phyloP scores from a whole-genome alignment of 2,113 vertebrate species.

The Rhombomys opimus region DNA sequence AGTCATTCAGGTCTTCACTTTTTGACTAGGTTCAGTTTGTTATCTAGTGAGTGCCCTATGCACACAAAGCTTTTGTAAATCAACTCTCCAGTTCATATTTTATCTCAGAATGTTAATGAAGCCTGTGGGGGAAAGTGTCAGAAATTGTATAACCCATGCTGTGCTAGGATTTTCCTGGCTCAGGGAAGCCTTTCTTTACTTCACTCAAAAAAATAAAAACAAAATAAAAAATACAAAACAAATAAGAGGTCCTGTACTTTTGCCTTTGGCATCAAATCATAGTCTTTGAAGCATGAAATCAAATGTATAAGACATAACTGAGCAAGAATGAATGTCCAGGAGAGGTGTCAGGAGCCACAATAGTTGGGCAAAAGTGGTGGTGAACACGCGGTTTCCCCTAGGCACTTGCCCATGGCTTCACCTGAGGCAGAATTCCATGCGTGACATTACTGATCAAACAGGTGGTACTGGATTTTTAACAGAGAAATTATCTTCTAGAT shows the following conservation, averaged over 20 bases:
- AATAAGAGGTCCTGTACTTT: not conserved
- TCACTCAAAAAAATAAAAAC: not conserved
- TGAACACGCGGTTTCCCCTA: not conserved
- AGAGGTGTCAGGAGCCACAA: not conserved
- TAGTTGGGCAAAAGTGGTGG: accelerated
- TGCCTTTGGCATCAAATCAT: not conserved
- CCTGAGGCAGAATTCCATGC: not conserved
- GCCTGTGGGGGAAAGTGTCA: not conserved
- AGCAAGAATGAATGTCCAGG: not conserved
- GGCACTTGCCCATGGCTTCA: not conserved
- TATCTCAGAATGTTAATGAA: not conserved
- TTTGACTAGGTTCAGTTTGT: not conserved
- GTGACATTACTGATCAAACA: not conserved
- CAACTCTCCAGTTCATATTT: not conserved
- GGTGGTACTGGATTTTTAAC: not conserved
- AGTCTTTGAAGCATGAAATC: not conserved
- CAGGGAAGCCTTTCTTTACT: not conserved
- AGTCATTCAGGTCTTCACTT: not conserved
- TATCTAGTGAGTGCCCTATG: not conserved
- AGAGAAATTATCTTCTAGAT: not conserved
- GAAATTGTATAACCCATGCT: accelerated
- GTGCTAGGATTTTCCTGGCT: not conserved
- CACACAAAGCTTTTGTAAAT: not conserved
- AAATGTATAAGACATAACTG: not conserved
- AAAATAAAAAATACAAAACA: not conserved